Conservation (phyloP, 1,140 invertebrate genomes). For the Rhopalosiphum maidis region DNA sequence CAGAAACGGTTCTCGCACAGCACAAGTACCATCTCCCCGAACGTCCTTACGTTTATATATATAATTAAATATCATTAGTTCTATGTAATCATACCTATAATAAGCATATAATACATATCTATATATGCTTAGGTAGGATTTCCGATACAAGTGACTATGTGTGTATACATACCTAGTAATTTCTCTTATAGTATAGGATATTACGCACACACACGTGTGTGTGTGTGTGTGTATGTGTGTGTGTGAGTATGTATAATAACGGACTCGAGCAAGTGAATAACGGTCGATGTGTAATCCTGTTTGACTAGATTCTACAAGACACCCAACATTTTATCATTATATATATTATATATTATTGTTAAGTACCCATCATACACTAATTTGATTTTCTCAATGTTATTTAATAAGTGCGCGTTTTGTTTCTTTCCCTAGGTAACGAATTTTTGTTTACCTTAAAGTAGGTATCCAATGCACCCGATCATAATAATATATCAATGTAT, state of each 20-base stretch:
- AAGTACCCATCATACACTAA: neutral
- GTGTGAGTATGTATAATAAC: constrained; percentile 23
- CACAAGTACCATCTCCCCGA: neutral
- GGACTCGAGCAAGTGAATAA: constrained; percentile 29
- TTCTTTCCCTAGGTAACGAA: neutral
- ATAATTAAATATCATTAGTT: constrained; percentile 32
- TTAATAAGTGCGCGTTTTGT: neutral
- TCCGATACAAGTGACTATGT: constrained; percentile 11
- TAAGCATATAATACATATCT: neutral
- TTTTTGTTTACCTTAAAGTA: neutral
- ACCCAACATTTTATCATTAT: constrained; percentile 37
- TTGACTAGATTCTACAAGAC: constrained; percentile 50
- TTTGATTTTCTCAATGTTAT: constrained; percentile 1
- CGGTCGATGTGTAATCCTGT: constrained; percentile 53
- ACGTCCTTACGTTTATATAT: neutral
- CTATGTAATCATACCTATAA: neutral
- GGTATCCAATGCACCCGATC: neutral
- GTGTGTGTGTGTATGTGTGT: neutral
- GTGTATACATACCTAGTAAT: constrained; percentile 1
- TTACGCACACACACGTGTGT: neutral
- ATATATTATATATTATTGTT: neutral
- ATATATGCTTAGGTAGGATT: neutral
- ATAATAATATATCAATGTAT: neutral
- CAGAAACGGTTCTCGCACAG: neutral
- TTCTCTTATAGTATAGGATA: neutral